phyloP scores from a whole-genome alignment of 1,140 invertebrate species.

The Drosophila albomicans region DNA sequence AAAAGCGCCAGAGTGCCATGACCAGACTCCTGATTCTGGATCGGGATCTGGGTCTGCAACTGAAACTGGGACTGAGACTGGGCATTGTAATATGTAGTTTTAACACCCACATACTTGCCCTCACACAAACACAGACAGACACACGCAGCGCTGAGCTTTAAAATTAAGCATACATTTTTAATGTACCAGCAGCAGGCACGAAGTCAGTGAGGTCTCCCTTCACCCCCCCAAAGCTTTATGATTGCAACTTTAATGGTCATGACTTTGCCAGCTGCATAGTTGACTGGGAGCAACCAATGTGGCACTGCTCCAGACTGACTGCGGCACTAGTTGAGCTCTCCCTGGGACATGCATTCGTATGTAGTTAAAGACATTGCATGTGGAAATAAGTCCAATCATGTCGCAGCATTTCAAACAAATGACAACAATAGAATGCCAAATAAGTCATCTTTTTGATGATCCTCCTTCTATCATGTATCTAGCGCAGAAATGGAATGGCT shows the following conservation, averaged over 20 bases:
- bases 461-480: not conserved
- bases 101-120: slow-evolving; percentile 1
- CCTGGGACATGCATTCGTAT: slow-evolving; percentile 4
- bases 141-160: slow-evolving; percentile 50
- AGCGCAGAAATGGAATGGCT: slow-evolving; percentile 10
- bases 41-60: slow-evolving; percentile 35
- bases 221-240: slow-evolving; percentile 53
- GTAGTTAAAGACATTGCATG: slow-evolving; percentile 22
- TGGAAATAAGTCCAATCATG: slow-evolving; percentile 44
- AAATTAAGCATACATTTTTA: slow-evolving; percentile 79
- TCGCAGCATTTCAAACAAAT: slow-evolving; percentile 34
- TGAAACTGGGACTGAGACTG: slow-evolving; percentile 23
- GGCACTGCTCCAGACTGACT: not conserved
- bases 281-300: not conserved
- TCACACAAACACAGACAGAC: not conserved
- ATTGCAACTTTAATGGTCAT: slow-evolving; percentile 65
- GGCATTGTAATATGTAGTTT: slow-evolving; percentile 49
- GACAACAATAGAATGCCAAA: slow-evolving; percentile 45
- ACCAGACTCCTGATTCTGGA: slow-evolving; percentile 20
- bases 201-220: slow-evolving; percentile 21
- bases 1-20: slow-evolving; percentile 32
- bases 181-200: slow-evolving; percentile 46
- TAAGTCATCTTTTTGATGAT: slow-evolving; percentile 36
- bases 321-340: slow-evolving; percentile 28
- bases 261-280: slow-evolving; percentile 32